A percentile compares a stretch with the other conserved stretches of the same genome.
Conservation (phyloP, 2,888 invertebrate genomes). For the Dasypolia templi region DNA sequence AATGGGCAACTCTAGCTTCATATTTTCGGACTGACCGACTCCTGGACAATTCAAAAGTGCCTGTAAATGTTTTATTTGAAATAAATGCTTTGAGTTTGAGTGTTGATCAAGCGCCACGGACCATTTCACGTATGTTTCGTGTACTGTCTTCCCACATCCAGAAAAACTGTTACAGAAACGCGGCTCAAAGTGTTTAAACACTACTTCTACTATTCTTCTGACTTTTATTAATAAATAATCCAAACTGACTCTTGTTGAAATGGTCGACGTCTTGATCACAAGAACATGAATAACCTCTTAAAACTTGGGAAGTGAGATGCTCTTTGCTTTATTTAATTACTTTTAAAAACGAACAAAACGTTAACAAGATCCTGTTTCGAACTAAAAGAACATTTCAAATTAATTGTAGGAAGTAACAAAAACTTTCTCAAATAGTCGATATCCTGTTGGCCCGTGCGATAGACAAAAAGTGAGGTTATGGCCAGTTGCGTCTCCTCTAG, state of each 20-base stretch:
- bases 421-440: conserved; percentile 59
- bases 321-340: not conserved
- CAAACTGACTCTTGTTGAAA: not conserved
- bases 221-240: not conserved
- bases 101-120: not conserved
- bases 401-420: conserved; percentile 64
- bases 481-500: conserved; percentile 50
- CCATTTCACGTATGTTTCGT: too few relatives aligned
- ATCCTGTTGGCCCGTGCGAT: conserved; percentile 71
- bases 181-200: too few relatives aligned
- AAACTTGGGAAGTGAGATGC: not conserved
- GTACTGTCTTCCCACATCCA: too few relatives aligned
- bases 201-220: too few relatives aligned
- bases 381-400: conserved; percentile 45
- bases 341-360: conserved; percentile 20
- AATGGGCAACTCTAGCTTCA: too few relatives aligned
- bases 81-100: too few relatives aligned
- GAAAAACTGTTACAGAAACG: too few relatives aligned
- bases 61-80: too few relatives aligned
- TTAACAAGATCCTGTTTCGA: conserved; percentile 33
- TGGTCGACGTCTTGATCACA: not conserved
- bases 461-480: conserved; percentile 63
- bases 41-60: too few relatives aligned
- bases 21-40: too few relatives aligned
- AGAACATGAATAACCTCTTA: not conserved